Conservation (phyloP, 2,113 vertebrate species). For the Onychostoma macrolepis region DNA sequence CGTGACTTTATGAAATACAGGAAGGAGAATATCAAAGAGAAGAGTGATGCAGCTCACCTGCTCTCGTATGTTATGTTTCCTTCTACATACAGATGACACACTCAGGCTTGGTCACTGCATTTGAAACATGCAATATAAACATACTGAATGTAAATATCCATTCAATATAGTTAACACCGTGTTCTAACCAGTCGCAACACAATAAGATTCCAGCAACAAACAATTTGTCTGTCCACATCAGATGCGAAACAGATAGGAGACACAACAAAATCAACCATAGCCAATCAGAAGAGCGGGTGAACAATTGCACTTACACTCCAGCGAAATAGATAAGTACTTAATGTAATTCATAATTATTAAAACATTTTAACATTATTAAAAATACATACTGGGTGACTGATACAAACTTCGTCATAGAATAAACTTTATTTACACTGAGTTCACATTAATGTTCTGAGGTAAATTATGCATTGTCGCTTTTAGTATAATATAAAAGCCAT, state of each 20-base stretch:
- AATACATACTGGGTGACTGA: not conserved
- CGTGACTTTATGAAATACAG: conserved; percentile 92
- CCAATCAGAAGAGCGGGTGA: not conserved
- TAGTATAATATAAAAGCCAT: not conserved
- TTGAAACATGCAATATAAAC: not conserved
- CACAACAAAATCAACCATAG: not conserved
- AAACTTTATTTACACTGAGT: not conserved
- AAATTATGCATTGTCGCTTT: not conserved
- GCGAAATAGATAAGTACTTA: not conserved
- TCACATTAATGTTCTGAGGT: not conserved
- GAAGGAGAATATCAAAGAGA: conserved; percentile 83
- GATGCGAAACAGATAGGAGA: not conserved
- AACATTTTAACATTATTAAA: not conserved
- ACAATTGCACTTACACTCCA: not conserved
- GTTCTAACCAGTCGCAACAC: not conserved
- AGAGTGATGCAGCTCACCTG: conserved; percentile 89
- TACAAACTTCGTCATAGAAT: not conserved
- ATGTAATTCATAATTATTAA: not conserved
- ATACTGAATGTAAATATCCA: not conserved
- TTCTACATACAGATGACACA: not conserved
- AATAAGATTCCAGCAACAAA: not conserved
- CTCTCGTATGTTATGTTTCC: conserved; percentile 84
- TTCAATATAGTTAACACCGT: not conserved
- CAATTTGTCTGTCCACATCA: not conserved
- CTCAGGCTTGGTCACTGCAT: not conserved